Evolutionary conservation across 2,113 vertebrate species (phyloP).

Genomic region (Cinclus cinclus): DNA sequence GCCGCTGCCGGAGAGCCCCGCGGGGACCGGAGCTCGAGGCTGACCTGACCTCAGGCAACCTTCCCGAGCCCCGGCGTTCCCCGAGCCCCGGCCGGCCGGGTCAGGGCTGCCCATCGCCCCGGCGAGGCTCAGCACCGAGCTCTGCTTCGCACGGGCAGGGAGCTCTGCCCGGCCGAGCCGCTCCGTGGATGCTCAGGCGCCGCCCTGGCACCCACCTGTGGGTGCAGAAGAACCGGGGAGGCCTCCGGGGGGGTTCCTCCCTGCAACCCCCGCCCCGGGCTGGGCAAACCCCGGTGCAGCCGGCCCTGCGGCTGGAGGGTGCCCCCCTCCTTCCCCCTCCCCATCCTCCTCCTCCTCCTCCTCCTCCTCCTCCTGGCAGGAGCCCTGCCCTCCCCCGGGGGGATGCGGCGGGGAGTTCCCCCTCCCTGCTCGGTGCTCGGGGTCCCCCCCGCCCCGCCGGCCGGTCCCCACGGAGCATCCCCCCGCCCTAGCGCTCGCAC

Average conservation of each 20-base stretch:
- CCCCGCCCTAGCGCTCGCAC: neutral
- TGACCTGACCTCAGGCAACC: slow-evolving; percentile 34
- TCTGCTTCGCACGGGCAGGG: neutral
- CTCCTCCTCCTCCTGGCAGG: neutral
- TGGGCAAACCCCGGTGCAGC: neutral
- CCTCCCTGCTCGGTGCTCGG: neutral
- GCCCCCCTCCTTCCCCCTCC: neutral
- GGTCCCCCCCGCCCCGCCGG: neutral
- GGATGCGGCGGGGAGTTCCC: slow-evolving; percentile 11
- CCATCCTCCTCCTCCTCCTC: neutral
- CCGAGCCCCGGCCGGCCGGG: neutral
- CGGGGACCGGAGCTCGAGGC: fast-evolving
- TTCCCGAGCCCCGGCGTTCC: neutral
- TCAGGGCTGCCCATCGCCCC: neutral
- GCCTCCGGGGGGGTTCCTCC: neutral
- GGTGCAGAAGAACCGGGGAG: neutral
- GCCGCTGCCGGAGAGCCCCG: neutral
- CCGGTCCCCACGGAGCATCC: neutral
- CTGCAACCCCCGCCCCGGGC: neutral
- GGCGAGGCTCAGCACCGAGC: neutral
- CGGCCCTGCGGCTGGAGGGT: neutral
- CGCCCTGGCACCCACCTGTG: slow-evolving; percentile 2
- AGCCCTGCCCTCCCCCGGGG: slow-evolving; percentile 28
- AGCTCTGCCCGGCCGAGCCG: neutral
- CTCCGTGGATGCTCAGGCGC: neutral